A percentile compares a stretch with the other conserved stretches of the same genome.
These are phyloP conservation scores for Fringilla coelebs DNA, from an alignment of 2,797 vertebrate genomes.

Conservation along the genomic window DNA sequence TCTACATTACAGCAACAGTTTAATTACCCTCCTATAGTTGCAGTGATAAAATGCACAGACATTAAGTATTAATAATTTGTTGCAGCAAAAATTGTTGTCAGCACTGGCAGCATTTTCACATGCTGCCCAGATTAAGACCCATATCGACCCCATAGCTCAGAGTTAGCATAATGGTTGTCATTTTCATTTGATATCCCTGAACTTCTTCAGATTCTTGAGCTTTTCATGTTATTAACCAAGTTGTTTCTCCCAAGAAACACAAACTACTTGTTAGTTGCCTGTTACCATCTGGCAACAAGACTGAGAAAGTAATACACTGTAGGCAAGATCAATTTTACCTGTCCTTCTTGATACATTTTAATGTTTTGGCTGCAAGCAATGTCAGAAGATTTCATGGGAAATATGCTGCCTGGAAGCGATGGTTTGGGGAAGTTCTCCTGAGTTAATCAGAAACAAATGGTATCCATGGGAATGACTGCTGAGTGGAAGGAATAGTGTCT, in stretches of 20 bases:
- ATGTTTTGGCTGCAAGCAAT: not conserved
- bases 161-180: not conserved
- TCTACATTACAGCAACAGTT: not conserved
- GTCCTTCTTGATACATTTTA: not conserved
- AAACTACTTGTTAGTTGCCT: not conserved
- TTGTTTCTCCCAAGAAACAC: not conserved
- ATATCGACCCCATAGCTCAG: not conserved
- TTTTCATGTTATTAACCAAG: not conserved
- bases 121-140: not conserved
- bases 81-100: not conserved
- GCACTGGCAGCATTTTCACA: not conserved
- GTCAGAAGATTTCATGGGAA: not conserved
- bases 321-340: not conserved
- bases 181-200: not conserved
- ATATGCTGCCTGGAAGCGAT: not conserved
- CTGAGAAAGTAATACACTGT: not conserved
- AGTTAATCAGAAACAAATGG: not conserved
- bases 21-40: not conserved
- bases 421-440: not conserved
- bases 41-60: not conserved
- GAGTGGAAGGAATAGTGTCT: slow-evolving; percentile 5
- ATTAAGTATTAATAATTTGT: not conserved
- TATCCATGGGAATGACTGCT: slow-evolving; percentile 17
- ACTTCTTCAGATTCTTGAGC: not conserved
- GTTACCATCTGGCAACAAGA: not conserved